Evolutionary conservation across 2,888 invertebrate genomes (phyloP), one percentile per base, ranked within the genome.

Genomic region (Troides helena): DNA sequence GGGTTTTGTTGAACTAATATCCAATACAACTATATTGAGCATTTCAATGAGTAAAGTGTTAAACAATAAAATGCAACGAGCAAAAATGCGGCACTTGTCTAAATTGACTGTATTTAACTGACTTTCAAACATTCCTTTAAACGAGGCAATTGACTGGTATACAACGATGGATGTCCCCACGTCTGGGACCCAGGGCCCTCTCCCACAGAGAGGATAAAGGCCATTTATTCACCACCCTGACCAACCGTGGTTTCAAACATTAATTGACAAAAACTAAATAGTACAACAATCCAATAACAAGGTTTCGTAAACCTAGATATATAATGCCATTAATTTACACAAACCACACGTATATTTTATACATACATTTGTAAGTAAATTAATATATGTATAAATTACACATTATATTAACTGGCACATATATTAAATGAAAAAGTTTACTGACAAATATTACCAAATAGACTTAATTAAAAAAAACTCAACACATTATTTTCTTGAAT

Each of bases 231-330:
- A 46, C 46, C 46, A 46, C 12, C 1, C 43, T 43, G 43, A 43
- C 43, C 12, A 43, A 46, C 17, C 46, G 14, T 14, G 12, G 46
- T 79, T 80, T 81, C 86, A 88, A 86, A 86, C 79, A 81, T 77
- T 90, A 91, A 91, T 92, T 90, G 90, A 91, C 90, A 84, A 87
- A 88, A 89, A 88, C 81, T 81, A 90, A 90, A 84, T 78, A 82
- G 88, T 89, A 83, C 81, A 88, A 89, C 85, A 85, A 70, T 83
- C 80, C 77, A 80, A 83, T 77, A 88, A 89, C 86, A 85, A 86
- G 85, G 82, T 84, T 86, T 85, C 80, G 85, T 84, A 87, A 85
- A 85, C 82, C 85, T 84, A 87, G 75, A 79, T 82, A 76, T 75
- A 75, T 76, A 76, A 75, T 75, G 75, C 74, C 77, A 75, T 74